Evolutionary conservation across 2,888 invertebrate genomes (phyloP), one percentile per base, ranked within the genome.

Genomic region (Trissoscelio sp.): DNA sequence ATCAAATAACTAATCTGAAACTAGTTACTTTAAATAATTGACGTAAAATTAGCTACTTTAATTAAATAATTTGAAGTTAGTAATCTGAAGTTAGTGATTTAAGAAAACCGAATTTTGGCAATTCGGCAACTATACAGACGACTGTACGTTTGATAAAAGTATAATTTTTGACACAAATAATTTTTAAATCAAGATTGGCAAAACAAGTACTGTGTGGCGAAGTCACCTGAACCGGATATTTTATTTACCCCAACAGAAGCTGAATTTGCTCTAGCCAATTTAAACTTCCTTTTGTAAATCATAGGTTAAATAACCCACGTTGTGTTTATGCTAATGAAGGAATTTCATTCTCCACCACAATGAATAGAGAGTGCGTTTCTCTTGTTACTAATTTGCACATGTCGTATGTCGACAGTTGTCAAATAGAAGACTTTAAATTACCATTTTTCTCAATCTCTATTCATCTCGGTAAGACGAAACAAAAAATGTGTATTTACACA

Each of bases 281-380:
- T 82, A 82, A 79, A 79, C 81, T 78, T 81, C 73, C 78, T 57
- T 81, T 81, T 78, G 74, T 73, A 81, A 81, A 81, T 78, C 81
- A 78, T 78, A 81, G 81, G 77, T 77, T 77, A 81, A 81, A 81
- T 81, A 81, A 81, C 62, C 73, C 62, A 62, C 73, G 77, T 77
- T 81, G 64, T 82, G 82, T 82, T 78, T 79, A 82, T 79, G 79
- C 79, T 82, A 82, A 82, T 82, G 74, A 69, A 74, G 70, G 81
- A 79, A 82, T 79, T 82, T 74, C 78, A 78, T 82, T 74, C 77
- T 69, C 73, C 73, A 67, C 67, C 57, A 55, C 55, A 46, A 67
- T 78, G 81, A 81, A 78, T 81, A 81, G 81, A 78, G 73, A 62
- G 78, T 62, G 73, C 78, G 79, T 79, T 79, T 79, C 72, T 66